phyloP scores from a whole-genome alignment of 2,797 vertebrate species.

The Lutjanus argentimaculatus region DNA sequence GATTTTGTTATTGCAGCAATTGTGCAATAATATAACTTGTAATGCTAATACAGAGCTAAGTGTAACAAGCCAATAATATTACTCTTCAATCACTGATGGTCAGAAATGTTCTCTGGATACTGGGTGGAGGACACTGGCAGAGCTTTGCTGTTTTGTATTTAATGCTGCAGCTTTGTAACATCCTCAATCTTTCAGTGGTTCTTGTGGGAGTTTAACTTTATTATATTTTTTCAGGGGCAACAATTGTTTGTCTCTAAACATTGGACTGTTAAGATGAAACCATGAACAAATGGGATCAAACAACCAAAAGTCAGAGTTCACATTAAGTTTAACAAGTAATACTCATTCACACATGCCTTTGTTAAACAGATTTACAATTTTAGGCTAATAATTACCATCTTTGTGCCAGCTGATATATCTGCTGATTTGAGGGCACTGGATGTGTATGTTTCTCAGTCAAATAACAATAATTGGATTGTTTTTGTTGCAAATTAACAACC shows the following conservation, averaged over 20 bases:
- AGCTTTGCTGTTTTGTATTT: slow-evolving; percentile 21
- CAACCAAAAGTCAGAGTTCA: not conserved
- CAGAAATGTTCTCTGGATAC: not conserved
- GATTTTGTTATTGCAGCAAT: slow-evolving; percentile 21
- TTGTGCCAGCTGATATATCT: not conserved
- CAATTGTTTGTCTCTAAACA: not conserved
- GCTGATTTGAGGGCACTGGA: not conserved
- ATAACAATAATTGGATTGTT: slow-evolving; percentile 12
- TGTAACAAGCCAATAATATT: slow-evolving; percentile 5
- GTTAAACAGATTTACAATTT: not conserved
- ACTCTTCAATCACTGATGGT: slow-evolving; percentile 13
- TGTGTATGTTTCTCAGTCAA: slow-evolving; percentile 4
- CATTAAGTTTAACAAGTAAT: not conserved
- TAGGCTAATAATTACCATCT: not conserved
- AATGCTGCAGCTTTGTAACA: slow-evolving; percentile 12
- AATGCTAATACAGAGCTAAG: slow-evolving; percentile 7
- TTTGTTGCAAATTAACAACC: slow-evolving; percentile 23
- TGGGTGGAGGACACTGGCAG: slow-evolving; percentile 27
- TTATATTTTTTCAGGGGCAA: slow-evolving; percentile 8
- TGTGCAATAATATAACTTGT: slow-evolving; percentile 28
- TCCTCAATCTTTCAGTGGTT: not conserved
- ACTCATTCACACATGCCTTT: not conserved
- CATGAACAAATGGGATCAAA: not conserved
- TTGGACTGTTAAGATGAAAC: not conserved
- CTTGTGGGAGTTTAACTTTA: slow-evolving; percentile 6